Conservation (phyloP, 2,888 invertebrate species). For the Gibbula magus region DNA sequence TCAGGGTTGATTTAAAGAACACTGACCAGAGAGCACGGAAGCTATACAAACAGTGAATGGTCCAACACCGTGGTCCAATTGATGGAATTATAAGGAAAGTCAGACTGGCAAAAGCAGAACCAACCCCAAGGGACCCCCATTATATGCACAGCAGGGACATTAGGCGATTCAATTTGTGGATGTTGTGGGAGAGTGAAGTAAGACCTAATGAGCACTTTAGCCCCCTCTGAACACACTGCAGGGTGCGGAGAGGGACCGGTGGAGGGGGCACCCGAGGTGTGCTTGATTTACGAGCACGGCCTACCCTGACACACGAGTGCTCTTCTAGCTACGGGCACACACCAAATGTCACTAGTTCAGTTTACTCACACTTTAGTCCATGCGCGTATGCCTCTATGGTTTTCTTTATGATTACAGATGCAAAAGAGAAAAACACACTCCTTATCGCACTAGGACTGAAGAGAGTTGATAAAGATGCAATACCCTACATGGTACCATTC, state of each 20-base stretch:
- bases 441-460: too few species aligned
- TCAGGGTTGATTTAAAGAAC: neutral
- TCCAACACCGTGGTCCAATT: neutral
- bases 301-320: too few species aligned
- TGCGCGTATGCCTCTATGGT: too few species aligned
- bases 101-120: neutral
- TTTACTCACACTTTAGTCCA: too few species aligned
- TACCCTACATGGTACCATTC: too few species aligned
- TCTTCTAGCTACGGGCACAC: too few species aligned
- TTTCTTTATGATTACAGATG: too few species aligned
- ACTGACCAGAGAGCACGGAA: neutral
- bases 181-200: constrained; percentile 4
- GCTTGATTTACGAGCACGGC: neutral
- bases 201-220: constrained; percentile 19
- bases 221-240: neutral
- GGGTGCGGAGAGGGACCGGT: neutral
- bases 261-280: neutral
- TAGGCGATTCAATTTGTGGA: constrained; percentile 18
- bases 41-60: constrained; percentile 11
- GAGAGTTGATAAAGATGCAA: too few species aligned
- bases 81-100: neutral
- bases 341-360: too few species aligned
- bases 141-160: neutral
- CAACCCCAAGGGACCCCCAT: neutral
- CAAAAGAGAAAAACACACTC: too few species aligned